These are phyloP conservation scores for Noctua pronuba DNA, from an alignment of 2,888 invertebrate genomes.

Conservation along the genomic window DNA sequence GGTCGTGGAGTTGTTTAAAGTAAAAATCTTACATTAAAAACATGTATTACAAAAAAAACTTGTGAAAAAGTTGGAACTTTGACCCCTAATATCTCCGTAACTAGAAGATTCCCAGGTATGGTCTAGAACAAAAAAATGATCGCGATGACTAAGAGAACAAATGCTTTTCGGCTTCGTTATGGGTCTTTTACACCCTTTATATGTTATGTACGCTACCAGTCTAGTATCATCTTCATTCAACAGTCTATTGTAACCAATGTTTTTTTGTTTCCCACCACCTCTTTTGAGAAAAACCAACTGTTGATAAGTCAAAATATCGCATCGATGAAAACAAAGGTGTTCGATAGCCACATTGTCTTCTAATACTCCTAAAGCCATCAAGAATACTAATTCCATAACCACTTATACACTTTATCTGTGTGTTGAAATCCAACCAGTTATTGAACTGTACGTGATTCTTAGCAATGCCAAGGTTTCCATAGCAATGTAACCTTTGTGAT, in stretches of 20 bases:
- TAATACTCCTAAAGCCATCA: slow-evolving; percentile 20
- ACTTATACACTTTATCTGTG: slow-evolving; percentile 30
- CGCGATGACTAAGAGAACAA: no score
- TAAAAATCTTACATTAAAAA: no score
- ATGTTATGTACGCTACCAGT: no score
- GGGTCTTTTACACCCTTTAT: no score
- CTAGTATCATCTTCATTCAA: neutral
- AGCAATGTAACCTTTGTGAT: slow-evolving; percentile 37
- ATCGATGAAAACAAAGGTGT: slow-evolving; percentile 9
- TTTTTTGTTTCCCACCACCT: neutral
- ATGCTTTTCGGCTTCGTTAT: no score
- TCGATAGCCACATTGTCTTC: slow-evolving; percentile 24
- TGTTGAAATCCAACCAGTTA: slow-evolving; percentile 47
- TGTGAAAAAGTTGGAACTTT: no score
- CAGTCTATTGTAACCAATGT: neutral
- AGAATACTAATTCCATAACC: slow-evolving; percentile 45
- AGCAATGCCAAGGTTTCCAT: slow-evolving; percentile 58
- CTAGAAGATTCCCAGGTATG: no score
- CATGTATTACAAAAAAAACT: no score
- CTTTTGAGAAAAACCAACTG: neutral
- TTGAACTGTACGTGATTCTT: slow-evolving; percentile 55
- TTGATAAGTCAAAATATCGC: neutral
- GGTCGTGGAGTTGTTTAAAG: no score
- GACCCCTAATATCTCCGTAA: no score
- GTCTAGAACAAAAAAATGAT: no score